phyloP scores from a whole-genome alignment of 2,797 vertebrate genomes.

The Karalla daura region DNA sequence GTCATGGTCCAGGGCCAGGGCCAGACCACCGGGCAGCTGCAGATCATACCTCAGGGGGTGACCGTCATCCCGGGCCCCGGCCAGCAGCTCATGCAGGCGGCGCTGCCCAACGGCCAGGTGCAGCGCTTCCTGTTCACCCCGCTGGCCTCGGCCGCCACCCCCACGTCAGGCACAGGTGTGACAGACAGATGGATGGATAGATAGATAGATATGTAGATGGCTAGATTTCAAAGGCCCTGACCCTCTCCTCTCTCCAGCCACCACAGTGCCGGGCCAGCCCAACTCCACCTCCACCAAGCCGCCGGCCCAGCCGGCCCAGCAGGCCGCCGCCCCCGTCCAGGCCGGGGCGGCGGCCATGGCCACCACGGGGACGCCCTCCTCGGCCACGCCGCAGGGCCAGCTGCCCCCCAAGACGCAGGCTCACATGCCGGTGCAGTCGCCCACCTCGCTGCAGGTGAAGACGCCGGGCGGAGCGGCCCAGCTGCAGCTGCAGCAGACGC shows the following conservation, averaged over 20 bases:
- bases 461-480: slow-evolving; percentile 76
- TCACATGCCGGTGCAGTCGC: slow-evolving; percentile 86
- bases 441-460: slow-evolving; percentile 85
- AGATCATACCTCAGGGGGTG: slow-evolving; percentile 95
- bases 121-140: slow-evolving; percentile 98
- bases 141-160: slow-evolving; percentile 81
- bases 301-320: slow-evolving; percentile 76
- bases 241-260: slow-evolving; percentile 39
- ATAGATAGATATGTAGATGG: not conserved
- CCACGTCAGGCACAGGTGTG: slow-evolving; percentile 87
- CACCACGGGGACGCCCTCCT: slow-evolving; percentile 79
- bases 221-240: not conserved
- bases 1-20: slow-evolving; percentile 98
- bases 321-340: slow-evolving; percentile 81
- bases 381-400: slow-evolving; percentile 87
- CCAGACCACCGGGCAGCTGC: slow-evolving; percentile 95
- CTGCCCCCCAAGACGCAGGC: slow-evolving; percentile 86
- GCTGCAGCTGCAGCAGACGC: slow-evolving; percentile 87
- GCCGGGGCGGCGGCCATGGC: slow-evolving; percentile 78
- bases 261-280: slow-evolving; percentile 61
- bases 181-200: not conserved
- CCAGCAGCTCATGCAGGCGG: slow-evolving; percentile 98
- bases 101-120: slow-evolving; percentile 95
- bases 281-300: slow-evolving; percentile 79
- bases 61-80: slow-evolving; percentile 95